Evolutionary conservation across 2,113 vertebrate species (phyloP).

Genomic region (Hippocampus guttulatus): DNA sequence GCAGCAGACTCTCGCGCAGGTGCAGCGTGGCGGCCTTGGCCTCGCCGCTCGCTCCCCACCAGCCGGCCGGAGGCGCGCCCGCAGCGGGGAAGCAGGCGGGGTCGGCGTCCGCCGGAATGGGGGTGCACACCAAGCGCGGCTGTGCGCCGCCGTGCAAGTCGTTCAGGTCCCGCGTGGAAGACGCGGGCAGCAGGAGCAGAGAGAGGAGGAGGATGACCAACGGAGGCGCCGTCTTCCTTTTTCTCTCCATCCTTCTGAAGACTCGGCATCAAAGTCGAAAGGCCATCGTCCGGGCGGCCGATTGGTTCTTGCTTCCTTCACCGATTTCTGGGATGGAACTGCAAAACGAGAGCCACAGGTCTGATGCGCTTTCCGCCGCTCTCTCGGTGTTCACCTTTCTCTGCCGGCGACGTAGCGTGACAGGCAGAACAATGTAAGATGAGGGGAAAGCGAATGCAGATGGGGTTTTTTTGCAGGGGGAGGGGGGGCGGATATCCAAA

Average conservation of each 20-base stretch:
- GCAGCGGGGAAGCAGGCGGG: conserved; percentile 66
- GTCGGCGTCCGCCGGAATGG: conserved; percentile 72
- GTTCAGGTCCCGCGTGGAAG: conserved; percentile 42
- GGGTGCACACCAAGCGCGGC: conserved; percentile 77
- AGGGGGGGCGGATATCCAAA: too few relatives aligned
- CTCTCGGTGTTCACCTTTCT: too few relatives aligned
- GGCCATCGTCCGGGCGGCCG: neutral
- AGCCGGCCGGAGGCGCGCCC: conserved; percentile 52
- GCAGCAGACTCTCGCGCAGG: conserved; percentile 77
- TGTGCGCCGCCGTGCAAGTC: conserved; percentile 38
- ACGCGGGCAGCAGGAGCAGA: conserved; percentile 19
- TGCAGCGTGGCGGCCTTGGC: conserved; percentile 77
- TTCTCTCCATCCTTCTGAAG: conserved; percentile 31
- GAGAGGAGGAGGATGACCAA: conserved; percentile 29
- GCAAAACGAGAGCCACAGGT: conserved; percentile 17
- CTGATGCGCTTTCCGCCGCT: too few relatives aligned
- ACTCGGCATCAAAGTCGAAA: neutral
- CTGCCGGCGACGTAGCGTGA: too few relatives aligned
- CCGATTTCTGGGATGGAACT: conserved; percentile 21
- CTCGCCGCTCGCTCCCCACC: conserved; percentile 75
- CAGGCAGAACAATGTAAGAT: too few relatives aligned
- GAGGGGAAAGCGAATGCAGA: too few relatives aligned
- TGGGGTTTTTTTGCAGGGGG: too few relatives aligned
- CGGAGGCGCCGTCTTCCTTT: conserved; percentile 24
- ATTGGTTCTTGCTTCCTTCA: neutral